phyloP scores from a whole-genome alignment of 2,113 vertebrate genomes.

The Danionella cerebrum region DNA sequence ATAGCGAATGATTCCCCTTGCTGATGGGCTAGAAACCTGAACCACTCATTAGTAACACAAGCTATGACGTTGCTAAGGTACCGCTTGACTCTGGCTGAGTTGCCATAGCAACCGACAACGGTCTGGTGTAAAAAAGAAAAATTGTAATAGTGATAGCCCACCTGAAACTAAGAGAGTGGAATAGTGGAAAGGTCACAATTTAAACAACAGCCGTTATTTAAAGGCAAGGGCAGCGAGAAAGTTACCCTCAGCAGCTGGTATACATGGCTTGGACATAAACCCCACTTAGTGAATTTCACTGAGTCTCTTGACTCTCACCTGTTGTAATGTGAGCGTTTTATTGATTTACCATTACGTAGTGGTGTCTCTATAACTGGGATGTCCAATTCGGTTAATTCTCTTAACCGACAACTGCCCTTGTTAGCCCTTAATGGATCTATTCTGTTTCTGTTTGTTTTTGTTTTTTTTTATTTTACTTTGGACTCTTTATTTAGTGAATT shows the following conservation, averaged over 20 bases:
- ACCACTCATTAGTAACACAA: conserved; percentile 31
- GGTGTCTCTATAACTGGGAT: too few relatives aligned
- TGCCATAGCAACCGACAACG: conserved; percentile 32
- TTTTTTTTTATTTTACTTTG: too few relatives aligned
- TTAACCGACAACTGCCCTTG: too few relatives aligned
- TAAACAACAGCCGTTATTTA: conserved; percentile 5
- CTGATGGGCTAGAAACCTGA: conserved; percentile 29
- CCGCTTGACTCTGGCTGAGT: conserved; percentile 11
- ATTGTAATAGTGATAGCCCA: conserved; percentile 29
- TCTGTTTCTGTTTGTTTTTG: too few relatives aligned
- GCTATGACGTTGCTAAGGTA: conserved; percentile 19
- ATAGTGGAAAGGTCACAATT: background rate
- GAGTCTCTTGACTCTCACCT: background rate
- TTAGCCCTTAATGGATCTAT: too few relatives aligned
- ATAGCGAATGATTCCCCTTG: background rate
- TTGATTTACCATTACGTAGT: too few relatives aligned
- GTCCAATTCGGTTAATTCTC: too few relatives aligned
- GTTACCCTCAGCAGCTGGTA: conserved; percentile 19
- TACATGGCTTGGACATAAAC: background rate
- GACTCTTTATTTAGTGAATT: too few relatives aligned
- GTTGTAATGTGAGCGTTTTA: background rate
- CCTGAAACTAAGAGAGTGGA: conserved; percentile 17
- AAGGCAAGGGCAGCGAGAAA: background rate
- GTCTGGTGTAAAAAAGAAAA: conserved; percentile 30
- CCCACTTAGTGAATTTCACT: background rate